Evolutionary conservation across 2,888 invertebrate species (phyloP).

Genomic region (Caenorhabditis doughertyi): DNA sequence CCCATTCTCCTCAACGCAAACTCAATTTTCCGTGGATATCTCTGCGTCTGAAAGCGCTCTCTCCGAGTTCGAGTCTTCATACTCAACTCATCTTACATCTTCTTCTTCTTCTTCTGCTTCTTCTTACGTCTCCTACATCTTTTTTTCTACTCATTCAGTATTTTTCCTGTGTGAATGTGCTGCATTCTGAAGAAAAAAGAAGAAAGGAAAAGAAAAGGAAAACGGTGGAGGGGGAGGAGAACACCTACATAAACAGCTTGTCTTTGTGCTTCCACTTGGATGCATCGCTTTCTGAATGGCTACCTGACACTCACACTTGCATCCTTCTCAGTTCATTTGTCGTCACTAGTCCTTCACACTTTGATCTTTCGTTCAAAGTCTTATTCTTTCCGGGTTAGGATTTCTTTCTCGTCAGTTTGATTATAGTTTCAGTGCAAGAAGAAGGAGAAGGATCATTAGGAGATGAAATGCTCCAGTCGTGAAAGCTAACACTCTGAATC

Average conservation of each 20-base stretch:
- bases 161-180: conserved; percentile 37
- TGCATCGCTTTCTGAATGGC: conserved; percentile 45
- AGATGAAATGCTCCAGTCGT: no score
- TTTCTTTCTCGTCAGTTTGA: no score
- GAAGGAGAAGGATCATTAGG: no score
- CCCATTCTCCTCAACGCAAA: conserved; percentile 62
- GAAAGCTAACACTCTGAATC: no score
- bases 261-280: conserved; percentile 44
- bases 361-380: conserved; percentile 8
- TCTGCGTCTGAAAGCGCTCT: conserved; percentile 33
- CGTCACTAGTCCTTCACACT: conserved; percentile 19
- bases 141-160: conserved; percentile 11
- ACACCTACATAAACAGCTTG: conserved; percentile 51
- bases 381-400: conserved; percentile 14
- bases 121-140: conserved; percentile 12
- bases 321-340: neutral
- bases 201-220: conserved; percentile 17
- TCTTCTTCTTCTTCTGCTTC: conserved; percentile 23
- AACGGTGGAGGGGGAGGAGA: conserved; percentile 37
- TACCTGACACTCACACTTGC: conserved; percentile 5
- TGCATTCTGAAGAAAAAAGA: conserved; percentile 40
- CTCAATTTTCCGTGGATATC: conserved; percentile 51
- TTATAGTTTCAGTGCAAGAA: no score
- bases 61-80: conserved; percentile 13
- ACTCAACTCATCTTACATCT: conserved; percentile 47